Evolutionary conservation across 2,888 invertebrate genomes (phyloP).

Genomic region (Adelphocoris suturalis): DNA sequence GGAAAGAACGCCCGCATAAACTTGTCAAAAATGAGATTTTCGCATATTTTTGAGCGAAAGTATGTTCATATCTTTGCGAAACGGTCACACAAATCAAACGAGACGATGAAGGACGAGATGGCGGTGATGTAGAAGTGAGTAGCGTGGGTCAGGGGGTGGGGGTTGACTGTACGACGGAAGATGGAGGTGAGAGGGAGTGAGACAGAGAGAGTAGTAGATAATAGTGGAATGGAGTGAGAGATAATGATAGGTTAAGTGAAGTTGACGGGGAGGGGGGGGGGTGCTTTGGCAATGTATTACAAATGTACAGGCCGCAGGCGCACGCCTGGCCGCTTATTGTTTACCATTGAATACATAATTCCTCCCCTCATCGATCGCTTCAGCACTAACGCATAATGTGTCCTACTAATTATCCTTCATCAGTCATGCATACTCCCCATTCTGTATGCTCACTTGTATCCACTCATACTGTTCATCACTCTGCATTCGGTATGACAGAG

Average conservation of each 20-base stretch:
- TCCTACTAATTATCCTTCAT: slow-evolving; percentile 20
- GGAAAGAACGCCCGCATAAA: neutral
- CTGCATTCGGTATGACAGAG: no score
- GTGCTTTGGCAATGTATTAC: slow-evolving; percentile 26
- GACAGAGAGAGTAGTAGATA: no score
- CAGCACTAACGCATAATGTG: slow-evolving; percentile 40
- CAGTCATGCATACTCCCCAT: neutral
- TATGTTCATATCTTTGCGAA: no score
- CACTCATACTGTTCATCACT: neutral
- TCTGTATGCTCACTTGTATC: neutral
- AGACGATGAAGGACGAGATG: neutral
- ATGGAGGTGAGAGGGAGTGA: neutral
- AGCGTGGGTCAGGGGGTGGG: neutral
- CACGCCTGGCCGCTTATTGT: slow-evolving; percentile 41
- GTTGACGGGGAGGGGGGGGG: neutral
- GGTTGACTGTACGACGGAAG: neutral
- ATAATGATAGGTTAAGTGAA: neutral
- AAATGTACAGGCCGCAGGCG: slow-evolving; percentile 20
- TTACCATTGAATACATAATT: slow-evolving; percentile 61
- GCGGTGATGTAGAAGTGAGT: neutral
- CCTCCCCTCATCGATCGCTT: slow-evolving; percentile 55
- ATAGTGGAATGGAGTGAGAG: neutral
- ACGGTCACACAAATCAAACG: neutral
- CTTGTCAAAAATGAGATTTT: no score
- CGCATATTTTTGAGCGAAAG: no score